Percentiles rank a stretch among this genome's conserved stretches.
phyloP scores from a whole-genome alignment of 2,113 vertebrate genomes.

The Empidonax alnorum region DNA sequence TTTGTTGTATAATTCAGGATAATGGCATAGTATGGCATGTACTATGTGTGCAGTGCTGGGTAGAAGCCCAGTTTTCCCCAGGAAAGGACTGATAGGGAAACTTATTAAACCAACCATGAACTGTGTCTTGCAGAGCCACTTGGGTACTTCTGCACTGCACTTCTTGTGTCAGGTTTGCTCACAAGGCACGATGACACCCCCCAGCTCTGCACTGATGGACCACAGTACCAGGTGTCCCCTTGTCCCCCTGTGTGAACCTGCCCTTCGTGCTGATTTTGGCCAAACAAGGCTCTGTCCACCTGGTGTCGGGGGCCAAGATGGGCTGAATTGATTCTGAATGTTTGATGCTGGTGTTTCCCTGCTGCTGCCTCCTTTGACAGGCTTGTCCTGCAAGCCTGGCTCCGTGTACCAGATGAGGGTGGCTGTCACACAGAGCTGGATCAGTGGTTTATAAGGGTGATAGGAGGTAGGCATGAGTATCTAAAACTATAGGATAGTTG shows the following conservation, averaged over 20 bases:
- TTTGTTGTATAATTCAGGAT: background rate
- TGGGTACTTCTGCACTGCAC: background rate
- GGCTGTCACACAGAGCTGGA: background rate
- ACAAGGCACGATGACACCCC: fast-evolving
- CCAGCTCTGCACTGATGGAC: background rate
- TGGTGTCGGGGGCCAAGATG: too few species aligned
- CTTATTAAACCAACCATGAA: background rate
- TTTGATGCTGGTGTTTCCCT: background rate
- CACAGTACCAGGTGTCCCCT: background rate
- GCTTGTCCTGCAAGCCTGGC: background rate
- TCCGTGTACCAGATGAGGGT: background rate
- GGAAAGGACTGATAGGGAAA: background rate
- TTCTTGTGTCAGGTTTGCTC: background rate
- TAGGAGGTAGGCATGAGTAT: background rate
- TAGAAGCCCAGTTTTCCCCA: background rate
- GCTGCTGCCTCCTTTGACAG: background rate
- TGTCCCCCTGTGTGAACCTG: background rate
- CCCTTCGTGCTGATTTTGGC: background rate
- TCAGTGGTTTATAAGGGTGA: background rate
- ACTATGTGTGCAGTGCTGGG: background rate
- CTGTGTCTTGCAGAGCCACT: background rate
- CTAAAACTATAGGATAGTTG: background rate
- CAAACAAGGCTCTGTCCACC: too few species aligned
- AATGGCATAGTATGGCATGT: background rate
- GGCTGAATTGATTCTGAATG: fast-evolving